Base-by-base conservation (phyloP, 2,113 vertebrate species). In the Ptyas mucosa region DNA sequence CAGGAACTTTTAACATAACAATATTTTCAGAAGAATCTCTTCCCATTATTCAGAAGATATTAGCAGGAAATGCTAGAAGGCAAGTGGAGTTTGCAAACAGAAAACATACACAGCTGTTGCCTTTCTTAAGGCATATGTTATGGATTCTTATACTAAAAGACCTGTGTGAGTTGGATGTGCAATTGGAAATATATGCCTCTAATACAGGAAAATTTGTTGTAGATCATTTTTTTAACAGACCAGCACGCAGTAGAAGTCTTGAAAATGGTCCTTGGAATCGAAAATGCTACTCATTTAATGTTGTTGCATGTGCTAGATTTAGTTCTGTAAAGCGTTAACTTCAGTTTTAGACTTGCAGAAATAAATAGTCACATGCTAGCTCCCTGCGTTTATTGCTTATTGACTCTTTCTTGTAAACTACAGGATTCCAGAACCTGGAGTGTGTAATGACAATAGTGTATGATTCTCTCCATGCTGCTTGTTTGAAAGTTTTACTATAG, bases 401-500 rank as follows among this genome's bases (percentile, higher is more conserved):
- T 93, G 55, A 87, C 86, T 61, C 43, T 15, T 29, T 6, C n/a
- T 51, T 90, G 29, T 39, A 61, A 52, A n/a, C 55, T 39, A 51
- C 21, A 86, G 46, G 88, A 86, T 93, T 93, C 88, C 46, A 92
- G 49, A 57, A 54, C 87, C 69, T 43, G 26, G 52, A 24, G 89
- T 64, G 46, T n/a, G 21, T 90, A 86, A 90, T 90, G 75, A 64
- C 64, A 92, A 75, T 89, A 88, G 26, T 86, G 43, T 29, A 57
- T 89, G 24, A 58, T 89, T 39, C 43, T n/a, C 81, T 92, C 34
- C 21, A 5, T 61, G 54, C 57, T 90, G 64, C 87, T 12, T 93
- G 85, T 87, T 29, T 26, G 51, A 87, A 87, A n/a, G 87, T 53
- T 53, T 95, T 34, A 89, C 43, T 94, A 57, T n/a, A 61, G 55